Evolutionary conservation across 2,888 invertebrate species (phyloP), one percentile per base, ranked within the genome.

Genomic region (Deilephila porcellus): DNA sequence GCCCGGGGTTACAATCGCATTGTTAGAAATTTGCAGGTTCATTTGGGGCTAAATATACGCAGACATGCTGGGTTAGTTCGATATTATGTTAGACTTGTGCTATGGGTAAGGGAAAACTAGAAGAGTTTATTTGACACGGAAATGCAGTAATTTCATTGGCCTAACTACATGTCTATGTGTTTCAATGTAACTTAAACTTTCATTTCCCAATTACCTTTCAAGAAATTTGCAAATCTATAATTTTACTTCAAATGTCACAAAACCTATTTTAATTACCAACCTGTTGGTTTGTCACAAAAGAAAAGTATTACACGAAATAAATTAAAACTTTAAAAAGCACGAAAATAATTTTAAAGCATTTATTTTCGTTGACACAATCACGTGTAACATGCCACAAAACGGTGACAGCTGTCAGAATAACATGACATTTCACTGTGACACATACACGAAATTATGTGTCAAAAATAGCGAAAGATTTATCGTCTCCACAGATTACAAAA

Each of bases 1-100:
- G 67, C 67, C 67, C 67, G 52, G 63, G 73, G 73, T 73, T 73
- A 73, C 73, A 73, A 73, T 62, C 62, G 37, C 25, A 71, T 73
- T 73, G 73, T 73, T 67, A 52, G 37, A 62, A 62, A 32, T 62
- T 37, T 8, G 45, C 64, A 45, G 45, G 25, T 52, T 67, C 67
- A 67, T 67, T 67, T 67, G 52, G 45, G 64, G 52, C 14, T 17
- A 52, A 37, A 45, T 64, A 52, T 67, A 25, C 52, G 45, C 45
- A 45, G 17, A 11, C 45, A 67, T 25, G 20, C 52, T 45, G 25
- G 25, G 45, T 25, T 67, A 17, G 45, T 29, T 67, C 20, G 64
- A 67, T 20, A 4, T 67, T 67, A 67, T 67, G 25, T 17, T 45
- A 14, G 14, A 45, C 25, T 45, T 56, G n/a, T n/a, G 4, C 20